Conservation (phyloP, 2,113 vertebrate genomes). For the Mesitornis unicolor region DNA sequence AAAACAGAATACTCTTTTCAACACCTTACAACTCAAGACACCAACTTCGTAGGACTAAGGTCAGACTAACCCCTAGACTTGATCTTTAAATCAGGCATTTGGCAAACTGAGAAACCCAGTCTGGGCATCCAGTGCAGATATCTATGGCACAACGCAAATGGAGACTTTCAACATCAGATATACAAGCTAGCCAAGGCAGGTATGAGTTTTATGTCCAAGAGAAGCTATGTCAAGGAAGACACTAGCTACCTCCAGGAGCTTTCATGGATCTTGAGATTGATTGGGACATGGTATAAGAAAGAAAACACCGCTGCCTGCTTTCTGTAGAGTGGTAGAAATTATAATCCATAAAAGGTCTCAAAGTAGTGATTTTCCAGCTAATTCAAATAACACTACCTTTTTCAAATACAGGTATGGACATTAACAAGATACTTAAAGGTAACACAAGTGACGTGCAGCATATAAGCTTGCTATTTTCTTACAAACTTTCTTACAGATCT, state of each 20-base stretch:
- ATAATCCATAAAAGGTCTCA: not conserved
- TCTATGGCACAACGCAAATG: not conserved
- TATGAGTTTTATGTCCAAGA: not conserved
- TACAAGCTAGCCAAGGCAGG: not conserved
- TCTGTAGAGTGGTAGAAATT: not conserved
- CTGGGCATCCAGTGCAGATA: not conserved
- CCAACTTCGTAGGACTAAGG: not conserved
- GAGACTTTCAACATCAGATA: not conserved
- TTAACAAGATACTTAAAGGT: not conserved
- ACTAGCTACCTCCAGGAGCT: not conserved
- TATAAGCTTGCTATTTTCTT: not conserved
- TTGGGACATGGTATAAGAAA: not conserved
- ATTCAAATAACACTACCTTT: fast-evolving
- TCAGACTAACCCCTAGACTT: not conserved
- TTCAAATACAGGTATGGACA: not conserved
- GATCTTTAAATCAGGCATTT: not conserved
- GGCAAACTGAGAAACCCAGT: not conserved
- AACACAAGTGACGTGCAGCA: not conserved
- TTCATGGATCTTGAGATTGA: not conserved
- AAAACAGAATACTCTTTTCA: not conserved
- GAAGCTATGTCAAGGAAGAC: not conserved
- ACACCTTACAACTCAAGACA: not conserved
- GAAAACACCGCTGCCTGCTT: not conserved
- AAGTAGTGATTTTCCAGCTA: not conserved
- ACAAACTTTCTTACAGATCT: not conserved